Percentiles rank a stretch among this genome's conserved stretches.
Evolutionary conservation across 2,797 vertebrate genomes (phyloP).

Genomic region (Naso thynnoides): DNA sequence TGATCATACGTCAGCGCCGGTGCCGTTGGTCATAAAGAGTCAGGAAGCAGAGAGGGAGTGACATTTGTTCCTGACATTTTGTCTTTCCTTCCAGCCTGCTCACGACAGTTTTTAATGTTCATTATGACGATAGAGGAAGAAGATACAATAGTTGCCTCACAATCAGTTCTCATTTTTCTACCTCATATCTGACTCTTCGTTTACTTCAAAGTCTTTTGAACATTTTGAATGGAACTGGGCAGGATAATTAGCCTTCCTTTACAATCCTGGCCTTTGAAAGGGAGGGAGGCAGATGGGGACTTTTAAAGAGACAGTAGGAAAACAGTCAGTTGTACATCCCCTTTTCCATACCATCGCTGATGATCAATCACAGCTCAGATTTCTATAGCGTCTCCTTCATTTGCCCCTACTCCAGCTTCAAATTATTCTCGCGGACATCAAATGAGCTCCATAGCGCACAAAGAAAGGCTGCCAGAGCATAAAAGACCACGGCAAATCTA

Average conservation of each 20-base stretch:
- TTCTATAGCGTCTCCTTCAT: constrained; percentile 31
- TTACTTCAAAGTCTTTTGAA: constrained; percentile 59
- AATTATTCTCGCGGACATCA: constrained; percentile 41
- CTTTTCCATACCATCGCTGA: constrained; percentile 16
- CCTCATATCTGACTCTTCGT: constrained; percentile 29
- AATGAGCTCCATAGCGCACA: constrained; percentile 34
- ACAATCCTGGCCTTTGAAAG: constrained; percentile 40
- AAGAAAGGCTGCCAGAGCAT: constrained; percentile 22
- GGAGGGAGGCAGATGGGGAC: constrained; percentile 24
- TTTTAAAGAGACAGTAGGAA: constrained; percentile 47
- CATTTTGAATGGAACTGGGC: constrained; percentile 42
- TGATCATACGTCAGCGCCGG: background rate
- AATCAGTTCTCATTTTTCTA: constrained; percentile 36
- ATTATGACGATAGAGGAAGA: constrained; percentile 4
- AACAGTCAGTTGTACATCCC: constrained; percentile 42
- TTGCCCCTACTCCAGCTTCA: constrained; percentile 18
- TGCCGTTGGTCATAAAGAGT: constrained; percentile 2
- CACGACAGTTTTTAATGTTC: constrained; percentile 14
- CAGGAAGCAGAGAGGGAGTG: background rate
- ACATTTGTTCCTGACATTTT: constrained; percentile 13
- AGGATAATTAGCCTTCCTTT: constrained; percentile 63
- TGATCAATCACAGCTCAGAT: constrained; percentile 57
- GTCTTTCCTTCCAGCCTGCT: constrained; percentile 1
- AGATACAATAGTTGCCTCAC: constrained; percentile 18
- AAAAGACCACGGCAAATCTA: constrained; percentile 29